These are phyloP conservation scores for Dione juno DNA, from an alignment of 2,888 invertebrate genomes.

Conservation along the genomic window DNA sequence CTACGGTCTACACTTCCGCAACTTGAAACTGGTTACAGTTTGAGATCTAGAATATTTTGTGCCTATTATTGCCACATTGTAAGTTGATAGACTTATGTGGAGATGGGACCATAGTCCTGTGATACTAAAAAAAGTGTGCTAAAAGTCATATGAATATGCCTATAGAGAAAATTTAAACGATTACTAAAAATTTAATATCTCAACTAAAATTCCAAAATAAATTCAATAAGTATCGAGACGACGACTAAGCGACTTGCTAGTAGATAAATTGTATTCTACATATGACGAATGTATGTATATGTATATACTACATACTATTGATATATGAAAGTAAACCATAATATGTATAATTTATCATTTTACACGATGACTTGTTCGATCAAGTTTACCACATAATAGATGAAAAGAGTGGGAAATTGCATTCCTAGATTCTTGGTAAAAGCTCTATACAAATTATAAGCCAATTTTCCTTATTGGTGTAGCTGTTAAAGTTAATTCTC, in stretches of 20 bases:
- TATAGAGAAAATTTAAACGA: too few relatives aligned
- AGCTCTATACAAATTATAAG: slow-evolving; percentile 12
- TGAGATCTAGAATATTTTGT: slow-evolving; percentile 49
- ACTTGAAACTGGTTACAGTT: slow-evolving; percentile 58
- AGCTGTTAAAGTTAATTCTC: slow-evolving; percentile 11
- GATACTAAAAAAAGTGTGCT: neutral
- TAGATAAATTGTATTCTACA: too few relatives aligned
- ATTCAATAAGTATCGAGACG: too few relatives aligned
- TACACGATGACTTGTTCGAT: neutral
- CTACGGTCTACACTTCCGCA: slow-evolving; percentile 62
- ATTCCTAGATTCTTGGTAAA: slow-evolving; percentile 19
- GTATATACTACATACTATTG: too few relatives aligned
- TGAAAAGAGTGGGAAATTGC: slow-evolving; percentile 21
- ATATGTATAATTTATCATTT: slow-evolving; percentile 18
- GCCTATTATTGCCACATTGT: slow-evolving; percentile 12
- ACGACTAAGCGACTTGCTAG: too few relatives aligned
- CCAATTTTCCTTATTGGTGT: slow-evolving; percentile 7
- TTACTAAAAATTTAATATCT: too few relatives aligned
- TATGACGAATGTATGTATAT: too few relatives aligned
- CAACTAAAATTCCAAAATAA: too few relatives aligned
- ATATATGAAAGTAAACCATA: neutral
- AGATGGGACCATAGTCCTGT: neutral
- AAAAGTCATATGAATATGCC: too few relatives aligned
- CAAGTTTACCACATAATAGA: slow-evolving; percentile 5
- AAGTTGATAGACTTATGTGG: neutral